Evolutionary conservation across 1,140 invertebrate species (phyloP).

Genomic region (Drosophila ambigua): DNA sequence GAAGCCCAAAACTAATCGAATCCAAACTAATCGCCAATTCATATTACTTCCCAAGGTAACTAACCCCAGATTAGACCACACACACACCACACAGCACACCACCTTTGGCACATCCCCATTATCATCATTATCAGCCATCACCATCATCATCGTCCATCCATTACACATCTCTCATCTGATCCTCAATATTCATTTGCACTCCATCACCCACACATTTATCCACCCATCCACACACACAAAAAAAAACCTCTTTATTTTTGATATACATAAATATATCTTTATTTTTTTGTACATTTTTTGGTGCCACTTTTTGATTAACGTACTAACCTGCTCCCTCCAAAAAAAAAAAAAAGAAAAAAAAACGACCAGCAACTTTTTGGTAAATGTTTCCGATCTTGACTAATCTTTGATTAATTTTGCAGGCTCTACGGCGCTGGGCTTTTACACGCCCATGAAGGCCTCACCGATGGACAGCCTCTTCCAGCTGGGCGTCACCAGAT

Average conservation of each 20-base stretch:
- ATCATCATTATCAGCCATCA: constrained; percentile 25
- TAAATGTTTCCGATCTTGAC: not conserved
- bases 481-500: constrained; percentile 87
- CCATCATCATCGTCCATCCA: too few relatives aligned
- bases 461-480: constrained; percentile 85
- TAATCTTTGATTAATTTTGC: constrained; percentile 35
- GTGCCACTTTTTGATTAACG: too few relatives aligned
- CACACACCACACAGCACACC: constrained; percentile 6
- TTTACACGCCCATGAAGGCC: constrained; percentile 87
- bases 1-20: constrained; percentile 37
- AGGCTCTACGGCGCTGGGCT: constrained; percentile 85
- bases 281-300: constrained; percentile 1
- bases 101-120: constrained; percentile 38
- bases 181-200: constrained; percentile 19
- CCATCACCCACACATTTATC: constrained; percentile 5
- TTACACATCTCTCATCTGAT: constrained; percentile 27
- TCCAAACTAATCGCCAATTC: constrained; percentile 73
- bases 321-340: constrained; percentile 1
- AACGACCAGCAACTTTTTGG: not conserved
- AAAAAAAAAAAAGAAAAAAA: not conserved
- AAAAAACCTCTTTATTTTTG: not conserved
- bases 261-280: not conserved
- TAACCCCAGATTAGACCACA: constrained; percentile 57
- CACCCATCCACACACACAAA: not conserved
- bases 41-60: constrained; percentile 75